A percentile compares a stretch with the other conserved stretches of the same genome.
Conservation (phyloP, 2,113 vertebrate genomes). For the Pipra filicauda region DNA sequence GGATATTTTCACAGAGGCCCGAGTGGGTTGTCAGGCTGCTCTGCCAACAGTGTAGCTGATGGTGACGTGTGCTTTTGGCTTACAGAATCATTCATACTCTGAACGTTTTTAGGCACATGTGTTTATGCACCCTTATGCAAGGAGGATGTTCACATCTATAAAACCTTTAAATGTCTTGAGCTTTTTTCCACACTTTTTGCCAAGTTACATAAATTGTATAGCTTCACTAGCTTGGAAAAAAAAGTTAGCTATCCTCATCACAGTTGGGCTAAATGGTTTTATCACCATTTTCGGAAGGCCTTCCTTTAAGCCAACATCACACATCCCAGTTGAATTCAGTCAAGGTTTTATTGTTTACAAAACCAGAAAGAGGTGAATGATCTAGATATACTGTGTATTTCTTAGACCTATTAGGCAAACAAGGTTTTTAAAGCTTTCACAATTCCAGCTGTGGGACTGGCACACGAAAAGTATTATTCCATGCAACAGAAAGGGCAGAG, state of each 20-base stretch:
- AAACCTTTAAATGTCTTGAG: neutral
- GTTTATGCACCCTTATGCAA: neutral
- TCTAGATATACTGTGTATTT: neutral
- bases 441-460: neutral
- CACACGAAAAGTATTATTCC: neutral
- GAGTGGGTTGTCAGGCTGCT: neutral
- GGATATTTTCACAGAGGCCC: neutral
- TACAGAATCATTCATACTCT: slow-evolving; percentile 3
- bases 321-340: neutral
- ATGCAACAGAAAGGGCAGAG: neutral
- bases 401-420: neutral
- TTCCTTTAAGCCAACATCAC: neutral
- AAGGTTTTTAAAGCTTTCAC: neutral
- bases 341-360: neutral
- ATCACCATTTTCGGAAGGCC: neutral
- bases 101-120: neutral
- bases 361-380: neutral
- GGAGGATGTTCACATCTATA: neutral
- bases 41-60: neutral
- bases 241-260: neutral
- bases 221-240: neutral
- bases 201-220: neutral
- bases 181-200: neutral
- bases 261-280: neutral
- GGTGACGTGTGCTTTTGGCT: neutral